Evolutionary conservation across 2,797 vertebrate genomes (phyloP), one percentile per base, ranked within the genome.

Genomic region (Poeciliopsis turneri): DNA sequence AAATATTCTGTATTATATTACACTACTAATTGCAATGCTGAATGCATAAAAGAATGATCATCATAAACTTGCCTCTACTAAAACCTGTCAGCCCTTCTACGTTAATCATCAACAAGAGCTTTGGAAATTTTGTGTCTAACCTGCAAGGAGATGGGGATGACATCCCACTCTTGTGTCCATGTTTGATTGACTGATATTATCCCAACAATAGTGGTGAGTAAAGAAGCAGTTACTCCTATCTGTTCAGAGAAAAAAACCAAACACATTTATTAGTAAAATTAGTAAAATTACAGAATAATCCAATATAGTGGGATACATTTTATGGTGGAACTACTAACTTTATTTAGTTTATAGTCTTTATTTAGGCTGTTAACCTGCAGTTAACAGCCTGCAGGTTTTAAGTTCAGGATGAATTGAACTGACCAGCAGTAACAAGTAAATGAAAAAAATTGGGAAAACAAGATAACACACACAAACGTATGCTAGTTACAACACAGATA

Each of bases 101-200:
- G n/a, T 36, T 73, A 80, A 39, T 8, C 12, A 72, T 81, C 8
- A 69, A 57, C 72, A 33, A 15, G 8, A 41, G n/a, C 70, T 77
- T 66, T 57, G 20, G 18, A 20, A 46, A 13, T 82, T 79, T 55
- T 15, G 81, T 39, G 11, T 53, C 96, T 93, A 84, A 99, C 98
- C 93, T 99, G 97, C 81, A 99, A 81, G 51, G 98, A 99, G 89
- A 99, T 96, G 47, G 96, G 94, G 39, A 99, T 90, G 82, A 99
- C 94, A 12, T 97, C 96, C 98, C 98, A 99, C 82, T 99, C 98
- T 0, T 98, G 96, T 0, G 95, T 92, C 98, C 98, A 99, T 9
- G 97, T 95, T 93, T 99, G 97, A 84, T 94, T 97, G 91, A 99
- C 92, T 0, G 96, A 97, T 49, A 97, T 96, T 92, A 99, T 94